Evolutionary conservation across 2,113 vertebrate genomes (phyloP).

Genomic region (Castor canadensis): DNA sequence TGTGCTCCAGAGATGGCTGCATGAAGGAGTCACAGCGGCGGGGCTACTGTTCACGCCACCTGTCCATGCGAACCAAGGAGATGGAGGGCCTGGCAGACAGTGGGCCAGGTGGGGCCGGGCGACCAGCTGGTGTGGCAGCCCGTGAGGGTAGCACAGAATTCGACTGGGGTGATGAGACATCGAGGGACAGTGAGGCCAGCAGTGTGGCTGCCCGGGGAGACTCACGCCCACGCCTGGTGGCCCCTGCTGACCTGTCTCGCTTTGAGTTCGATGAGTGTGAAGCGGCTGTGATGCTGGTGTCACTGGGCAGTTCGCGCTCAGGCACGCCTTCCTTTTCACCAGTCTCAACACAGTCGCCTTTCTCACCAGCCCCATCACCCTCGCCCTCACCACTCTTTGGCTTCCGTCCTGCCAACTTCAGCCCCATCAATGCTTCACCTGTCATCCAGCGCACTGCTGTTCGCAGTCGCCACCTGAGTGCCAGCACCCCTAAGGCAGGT

Average conservation of each 20-base stretch:
- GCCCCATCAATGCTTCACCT: constrained; percentile 91
- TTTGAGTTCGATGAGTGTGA: constrained; percentile 96
- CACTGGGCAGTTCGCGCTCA: constrained; percentile 92
- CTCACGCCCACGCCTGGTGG: constrained; percentile 86
- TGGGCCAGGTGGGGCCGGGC: constrained; percentile 63
- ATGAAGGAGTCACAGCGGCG: constrained; percentile 96
- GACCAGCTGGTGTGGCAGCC: constrained; percentile 79
- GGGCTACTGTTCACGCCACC: constrained; percentile 94
- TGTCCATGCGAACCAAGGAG: constrained; percentile 96
- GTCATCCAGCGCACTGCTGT: constrained; percentile 83
- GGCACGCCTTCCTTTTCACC: constrained; percentile 94
- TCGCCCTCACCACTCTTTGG: constrained; percentile 93
- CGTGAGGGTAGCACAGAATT: constrained; percentile 89
- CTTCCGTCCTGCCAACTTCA: constrained; percentile 93
- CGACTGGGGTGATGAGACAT: constrained; percentile 92
- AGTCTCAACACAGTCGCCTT: constrained; percentile 93
- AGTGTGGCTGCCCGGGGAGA: constrained; percentile 89
- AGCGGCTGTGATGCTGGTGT: constrained; percentile 95
- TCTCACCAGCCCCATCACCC: constrained; percentile 93
- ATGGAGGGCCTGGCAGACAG: constrained; percentile 90
- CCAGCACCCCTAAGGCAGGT: constrained; percentile 86
- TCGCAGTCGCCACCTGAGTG: constrained; percentile 88
- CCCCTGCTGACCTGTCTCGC: constrained; percentile 88
- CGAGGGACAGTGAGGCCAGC: constrained; percentile 92
- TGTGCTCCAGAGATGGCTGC: constrained; percentile 94